phyloP scores from a whole-genome alignment of 2,888 invertebrate species.

The Lobophora halterata region DNA sequence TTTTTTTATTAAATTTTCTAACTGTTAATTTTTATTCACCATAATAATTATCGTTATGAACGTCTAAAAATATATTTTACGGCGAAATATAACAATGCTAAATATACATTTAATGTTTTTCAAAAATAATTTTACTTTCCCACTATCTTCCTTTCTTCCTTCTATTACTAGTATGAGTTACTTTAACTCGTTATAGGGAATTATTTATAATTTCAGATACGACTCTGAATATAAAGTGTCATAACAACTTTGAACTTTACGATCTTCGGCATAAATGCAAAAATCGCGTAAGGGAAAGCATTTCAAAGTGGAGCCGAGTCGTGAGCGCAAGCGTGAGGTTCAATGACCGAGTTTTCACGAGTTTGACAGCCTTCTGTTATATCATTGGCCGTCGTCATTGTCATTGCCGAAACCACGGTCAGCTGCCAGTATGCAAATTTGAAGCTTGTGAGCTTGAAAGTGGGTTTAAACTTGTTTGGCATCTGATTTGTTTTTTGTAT shows the following conservation, averaged over 20 bases:
- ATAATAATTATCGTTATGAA: no score
- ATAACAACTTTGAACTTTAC: conserved; percentile 58
- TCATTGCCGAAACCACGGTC: conserved; percentile 76
- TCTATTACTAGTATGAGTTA: no score
- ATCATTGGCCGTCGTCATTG: conserved; percentile 79
- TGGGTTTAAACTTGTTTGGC: conserved; percentile 57
- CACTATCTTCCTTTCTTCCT: no score
- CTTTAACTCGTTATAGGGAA: no score
- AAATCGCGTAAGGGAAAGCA: conserved; percentile 71
- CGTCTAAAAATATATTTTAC: no score
- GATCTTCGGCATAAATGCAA: conserved; percentile 51
- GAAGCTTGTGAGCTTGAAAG: conserved; percentile 50
- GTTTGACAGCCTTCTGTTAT: conserved; percentile 80
- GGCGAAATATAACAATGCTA: no score
- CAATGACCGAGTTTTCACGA: conserved; percentile 81
- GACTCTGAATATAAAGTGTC: conserved; percentile 50
- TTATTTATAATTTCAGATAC: no score
- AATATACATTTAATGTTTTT: no score
- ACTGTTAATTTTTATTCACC: no score
- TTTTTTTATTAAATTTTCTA: no score
- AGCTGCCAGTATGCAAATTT: conserved; percentile 54
- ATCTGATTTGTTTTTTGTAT: conserved; percentile 34
- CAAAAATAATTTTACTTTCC: no score
- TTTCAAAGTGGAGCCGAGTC: conserved; percentile 50
- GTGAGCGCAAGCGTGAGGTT: conserved; percentile 65